Evolutionary conservation across 1,140 invertebrate genomes (phyloP), one percentile per base, ranked within the genome.

Genomic region (Meloidogyne floridensis): DNA sequence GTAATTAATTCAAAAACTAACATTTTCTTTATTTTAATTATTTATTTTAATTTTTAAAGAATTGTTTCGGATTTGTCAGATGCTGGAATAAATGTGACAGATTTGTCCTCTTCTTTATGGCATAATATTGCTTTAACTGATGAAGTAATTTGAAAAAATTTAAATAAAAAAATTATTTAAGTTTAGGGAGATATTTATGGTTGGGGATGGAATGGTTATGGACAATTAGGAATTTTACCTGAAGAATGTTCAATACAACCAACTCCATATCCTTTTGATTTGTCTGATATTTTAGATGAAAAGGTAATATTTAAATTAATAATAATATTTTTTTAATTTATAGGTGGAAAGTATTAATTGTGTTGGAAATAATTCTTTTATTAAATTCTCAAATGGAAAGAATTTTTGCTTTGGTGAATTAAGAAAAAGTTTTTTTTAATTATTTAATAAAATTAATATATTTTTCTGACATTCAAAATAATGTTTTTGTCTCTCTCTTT

Each of bases 201-300:
- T 9, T 81, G 80, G 80, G 80, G 80, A 47, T 81, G 80, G 80
- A 81, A 81, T 51, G 74, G 74, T 10, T 56, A 53, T 56, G 80
- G 80, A 6, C 80, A 81, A 77, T 72, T 81, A 43, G 80, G 80
- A 20, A 51, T 71, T 71, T 42, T 18, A 59, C 15, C 73, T 70
- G 72, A 47, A 42, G 80, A 81, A 77, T 81, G 75, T 42, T 70
- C 75, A 15, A 81, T 81, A 11, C 80, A 81, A 56, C 56, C 75
- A 20, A 53, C 65, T 3, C 80, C 80, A 47, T 71, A 77, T 77
- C 80, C 80, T 15, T 81, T 81, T 72, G 80, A 81, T 65, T 71
- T 79, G 77, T 43, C 53, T 51, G 59, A 65, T 65, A 65, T 65
- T n/a, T n/a, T 65, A 8, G 59, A 79, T 79, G 77, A 53, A 65